Evolutionary conservation across 2,113 vertebrate species (phyloP), one percentile per base, ranked within the genome.

Genomic region (Tylochromis polylepis): DNA sequence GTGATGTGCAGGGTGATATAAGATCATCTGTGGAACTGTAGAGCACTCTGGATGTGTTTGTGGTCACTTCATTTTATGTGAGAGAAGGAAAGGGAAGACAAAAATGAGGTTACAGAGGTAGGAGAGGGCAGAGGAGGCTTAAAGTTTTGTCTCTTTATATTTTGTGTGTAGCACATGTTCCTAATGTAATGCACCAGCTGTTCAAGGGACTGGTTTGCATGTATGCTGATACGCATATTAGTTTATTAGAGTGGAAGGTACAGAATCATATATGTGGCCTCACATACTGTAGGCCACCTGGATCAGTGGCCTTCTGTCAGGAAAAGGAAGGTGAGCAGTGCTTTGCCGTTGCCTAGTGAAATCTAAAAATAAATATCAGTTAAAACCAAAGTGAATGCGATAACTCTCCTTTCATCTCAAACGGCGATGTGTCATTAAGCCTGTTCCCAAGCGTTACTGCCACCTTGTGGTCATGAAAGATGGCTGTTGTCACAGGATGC

Each of bases 181-280:
- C 18, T 22, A 22, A 41, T 81, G 46, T 20, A 14, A 20, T 3
- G n/a, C 41, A 77, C 55, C 86, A 85, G 84, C 46, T 92, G 88
- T 58, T 84, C n/a, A 22, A 49, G 27, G 18, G 41, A 77, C 46
- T 49, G 18, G 38, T 55, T 18, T 75, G 38, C 49, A 56, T 79
- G 59, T 60, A 31, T 18, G 85, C 58, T 78, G 20, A 49, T 46
- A 43, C 53, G 81, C 81, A 78, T 9, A 38, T 86, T 24, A 55
- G 65, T 36, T 70, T 84, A 34, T 77, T 53, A 77, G 46, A 77
- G 46, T 27, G 20, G 72, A n/a, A 53, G 27, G 72, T 34, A 53
- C 18, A 77, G 20, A 77, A 51, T 31, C 72, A 77, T 34, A 20
- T 53, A 77, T 77, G 43, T 53, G 27, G 27, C 70, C 6, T 53